A percentile compares a stretch with the other conserved stretches of the same genome.
phyloP scores from a whole-genome alignment of 1,140 invertebrate genomes.

The Zeugodacus cucurbitae region DNA sequence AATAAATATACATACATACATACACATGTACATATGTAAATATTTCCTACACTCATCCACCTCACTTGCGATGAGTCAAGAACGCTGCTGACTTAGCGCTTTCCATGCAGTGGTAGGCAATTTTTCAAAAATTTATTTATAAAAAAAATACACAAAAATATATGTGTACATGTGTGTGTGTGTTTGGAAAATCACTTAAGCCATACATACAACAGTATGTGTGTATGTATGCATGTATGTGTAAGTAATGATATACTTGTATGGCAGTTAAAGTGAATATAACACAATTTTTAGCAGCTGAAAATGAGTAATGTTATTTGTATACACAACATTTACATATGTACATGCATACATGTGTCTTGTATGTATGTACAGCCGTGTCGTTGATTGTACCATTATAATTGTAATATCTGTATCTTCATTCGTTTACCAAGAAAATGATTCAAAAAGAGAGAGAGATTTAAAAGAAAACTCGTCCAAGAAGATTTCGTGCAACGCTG shows the following conservation, averaged over 20 bases:
- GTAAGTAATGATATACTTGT: not conserved
- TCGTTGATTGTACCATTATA: not conserved
- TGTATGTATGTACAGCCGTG: not conserved
- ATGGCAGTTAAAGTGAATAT: not conserved
- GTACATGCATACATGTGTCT: not conserved
- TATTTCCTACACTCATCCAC: not conserved
- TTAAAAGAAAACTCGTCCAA: not conserved
- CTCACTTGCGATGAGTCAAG: not conserved
- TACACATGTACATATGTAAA: not conserved
- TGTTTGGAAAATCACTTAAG: too few species aligned
- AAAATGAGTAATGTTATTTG: constrained; percentile 6
- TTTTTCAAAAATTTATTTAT: not conserved
- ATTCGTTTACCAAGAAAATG: not conserved
- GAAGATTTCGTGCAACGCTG: not conserved
- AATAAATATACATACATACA: not conserved
- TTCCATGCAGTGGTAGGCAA: not conserved
- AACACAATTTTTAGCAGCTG: not conserved
- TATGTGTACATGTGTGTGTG: too few species aligned
- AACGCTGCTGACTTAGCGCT: not conserved
- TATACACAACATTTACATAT: not conserved
- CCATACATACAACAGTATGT: not conserved
- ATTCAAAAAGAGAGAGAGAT: not conserved
- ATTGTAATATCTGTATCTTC: not conserved
- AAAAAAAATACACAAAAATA: not conserved
- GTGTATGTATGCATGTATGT: not conserved